Percentiles rank a stretch among this genome's conserved stretches.
These are phyloP conservation scores for Poecilia wingei DNA, from an alignment of 2,797 vertebrate species.

Conservation along the genomic window DNA sequence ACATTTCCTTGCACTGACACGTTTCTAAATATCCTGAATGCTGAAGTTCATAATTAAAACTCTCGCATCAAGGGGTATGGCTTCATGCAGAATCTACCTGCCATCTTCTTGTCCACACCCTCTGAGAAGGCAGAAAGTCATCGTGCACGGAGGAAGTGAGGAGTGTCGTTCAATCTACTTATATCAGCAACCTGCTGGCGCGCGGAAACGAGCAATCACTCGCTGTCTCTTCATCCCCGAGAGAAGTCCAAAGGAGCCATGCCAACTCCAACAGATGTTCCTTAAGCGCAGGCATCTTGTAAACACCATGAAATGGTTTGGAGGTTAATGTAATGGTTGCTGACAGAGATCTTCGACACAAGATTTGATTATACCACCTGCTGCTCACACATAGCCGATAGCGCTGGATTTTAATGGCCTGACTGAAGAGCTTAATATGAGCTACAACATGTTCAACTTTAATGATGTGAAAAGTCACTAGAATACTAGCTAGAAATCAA, in stretches of 20 bases:
- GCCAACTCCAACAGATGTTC: conserved; percentile 81
- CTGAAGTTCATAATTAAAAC: not conserved
- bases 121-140: conserved; percentile 57
- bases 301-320: conserved; percentile 76
- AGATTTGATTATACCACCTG: conserved; percentile 64
- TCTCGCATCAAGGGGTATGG: conserved; percentile 14
- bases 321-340: conserved; percentile 67
- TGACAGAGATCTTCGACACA: conserved; percentile 68
- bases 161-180: conserved; percentile 61
- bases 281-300: conserved; percentile 76
- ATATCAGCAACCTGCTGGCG: conserved; percentile 66
- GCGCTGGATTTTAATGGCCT: not conserved
- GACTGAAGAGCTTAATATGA: not conserved
- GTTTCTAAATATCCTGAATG: no score
- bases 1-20: not conserved
- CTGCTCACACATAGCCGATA: conserved; percentile 44
- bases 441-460: not conserved
- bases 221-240: conserved; percentile 67
- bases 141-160: conserved; percentile 49
- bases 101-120: conserved; percentile 41
- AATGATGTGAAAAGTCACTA: not conserved
- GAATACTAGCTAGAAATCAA: not conserved
- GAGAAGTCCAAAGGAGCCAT: conserved; percentile 63
- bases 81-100: conserved; percentile 38
- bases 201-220: conserved; percentile 52